Evolutionary conservation across 1,140 invertebrate species (phyloP).

Genomic region (Drosophila asahinai): DNA sequence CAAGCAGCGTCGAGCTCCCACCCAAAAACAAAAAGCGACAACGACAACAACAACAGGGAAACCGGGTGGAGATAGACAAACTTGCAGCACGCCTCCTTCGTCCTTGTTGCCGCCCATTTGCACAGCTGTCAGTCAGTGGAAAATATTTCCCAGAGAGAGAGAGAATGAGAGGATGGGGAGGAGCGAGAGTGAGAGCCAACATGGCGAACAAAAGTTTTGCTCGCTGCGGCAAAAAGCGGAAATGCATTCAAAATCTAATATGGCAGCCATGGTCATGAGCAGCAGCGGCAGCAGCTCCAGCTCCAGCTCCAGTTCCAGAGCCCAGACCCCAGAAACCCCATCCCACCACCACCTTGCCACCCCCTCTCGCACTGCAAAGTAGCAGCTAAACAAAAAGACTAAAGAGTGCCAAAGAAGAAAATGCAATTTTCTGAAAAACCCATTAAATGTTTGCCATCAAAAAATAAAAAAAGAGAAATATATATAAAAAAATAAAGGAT

Average conservation of each 20-base stretch:
- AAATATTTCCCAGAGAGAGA: conserved; percentile 58
- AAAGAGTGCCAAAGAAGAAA: conserved; percentile 84
- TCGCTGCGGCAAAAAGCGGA: conserved; percentile 83
- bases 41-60: conserved; percentile 29
- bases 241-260: conserved; percentile 85
- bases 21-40: conserved; percentile 34
- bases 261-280: conserved; percentile 85
- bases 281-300: conserved; percentile 38
- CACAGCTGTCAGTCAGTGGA: conserved; percentile 81
- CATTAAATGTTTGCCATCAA: conserved; percentile 82
- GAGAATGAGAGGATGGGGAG: conserved; percentile 8
- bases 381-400: conserved; percentile 78
- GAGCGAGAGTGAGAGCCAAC: conserved; percentile 44
- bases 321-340: neutral
- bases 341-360: neutral
- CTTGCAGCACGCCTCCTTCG: conserved; percentile 45
- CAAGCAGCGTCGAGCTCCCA: conserved; percentile 45
- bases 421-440: conserved; percentile 85
- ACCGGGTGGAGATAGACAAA: conserved; percentile 43
- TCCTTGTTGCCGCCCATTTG: conserved; percentile 62
- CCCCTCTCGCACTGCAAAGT: conserved; percentile 47
- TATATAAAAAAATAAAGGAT: conserved; percentile 40
- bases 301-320: conserved; percentile 4
- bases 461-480: conserved; percentile 40
- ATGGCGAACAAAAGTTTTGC: conserved; percentile 80